A percentile compares a stretch with the other conserved stretches of the same genome.
Conservation (phyloP, 2,113 vertebrate species). For the Lepisosteus osseus region DNA sequence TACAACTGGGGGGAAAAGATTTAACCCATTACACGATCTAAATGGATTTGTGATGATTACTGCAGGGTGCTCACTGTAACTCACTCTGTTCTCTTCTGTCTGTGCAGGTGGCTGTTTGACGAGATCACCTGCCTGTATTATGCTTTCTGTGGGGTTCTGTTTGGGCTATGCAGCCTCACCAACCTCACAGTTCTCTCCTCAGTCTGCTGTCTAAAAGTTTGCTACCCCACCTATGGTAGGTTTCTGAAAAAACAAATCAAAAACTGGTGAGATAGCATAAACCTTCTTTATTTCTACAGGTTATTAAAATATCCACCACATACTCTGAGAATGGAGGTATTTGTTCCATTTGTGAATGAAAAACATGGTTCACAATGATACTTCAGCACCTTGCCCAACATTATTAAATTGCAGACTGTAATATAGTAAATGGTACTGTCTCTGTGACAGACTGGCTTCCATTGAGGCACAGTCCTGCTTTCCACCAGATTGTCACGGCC, state of each 20-base stretch:
- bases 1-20: too few species aligned
- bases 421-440: too few species aligned
- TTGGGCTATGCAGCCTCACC: constrained; percentile 77
- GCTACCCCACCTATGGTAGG: constrained; percentile 76
- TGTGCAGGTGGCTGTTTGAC: constrained; percentile 75
- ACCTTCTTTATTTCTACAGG: background rate
- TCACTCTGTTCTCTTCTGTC: constrained; percentile 21
- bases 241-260: constrained; percentile 10
- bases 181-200: constrained; percentile 76
- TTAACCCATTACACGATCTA: too few species aligned
- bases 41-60: too few species aligned
- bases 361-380: background rate
- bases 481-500: too few species aligned
- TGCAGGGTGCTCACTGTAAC: background rate
- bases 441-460: too few species aligned
- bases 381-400: too few species aligned
- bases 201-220: constrained; percentile 84
- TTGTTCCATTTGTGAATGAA: too few species aligned
- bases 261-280: background rate
- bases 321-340: background rate
- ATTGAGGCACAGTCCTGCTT: too few species aligned
- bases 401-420: too few species aligned
- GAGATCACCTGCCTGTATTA: constrained; percentile 58
- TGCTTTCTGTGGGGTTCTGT: constrained; percentile 78
- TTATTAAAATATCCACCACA: background rate